Conservation (phyloP, 2,888 invertebrate genomes). For the Melanotus villosus region DNA sequence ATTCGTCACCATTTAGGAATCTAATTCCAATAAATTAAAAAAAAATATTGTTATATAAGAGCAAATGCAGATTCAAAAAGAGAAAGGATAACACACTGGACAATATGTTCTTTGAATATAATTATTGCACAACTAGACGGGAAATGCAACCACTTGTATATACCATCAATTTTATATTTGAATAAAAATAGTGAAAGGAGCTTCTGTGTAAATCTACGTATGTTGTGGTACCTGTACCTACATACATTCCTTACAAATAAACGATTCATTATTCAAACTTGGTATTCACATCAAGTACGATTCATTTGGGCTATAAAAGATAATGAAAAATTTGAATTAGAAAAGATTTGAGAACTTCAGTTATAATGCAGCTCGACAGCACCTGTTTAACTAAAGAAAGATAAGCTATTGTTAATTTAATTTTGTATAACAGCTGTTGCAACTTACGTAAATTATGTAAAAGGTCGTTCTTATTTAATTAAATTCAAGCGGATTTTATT, state of each 20-base stretch:
- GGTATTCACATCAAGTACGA: background rate
- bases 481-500: too few relatives aligned
- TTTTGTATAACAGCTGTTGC: background rate
- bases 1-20: too few relatives aligned
- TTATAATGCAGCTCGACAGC: background rate
- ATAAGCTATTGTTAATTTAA: background rate
- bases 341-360: background rate
- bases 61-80: too few relatives aligned
- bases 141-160: background rate
- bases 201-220: background rate
- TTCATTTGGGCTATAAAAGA: background rate
- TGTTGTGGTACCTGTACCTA: too few relatives aligned
- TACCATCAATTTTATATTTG: too few relatives aligned
- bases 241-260: too few relatives aligned
- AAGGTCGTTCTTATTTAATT: too few relatives aligned
- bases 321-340: constrained; percentile 3
- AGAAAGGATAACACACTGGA: background rate
- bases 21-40: too few relatives aligned
- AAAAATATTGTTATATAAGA: too few relatives aligned
- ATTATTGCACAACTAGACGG: constrained; percentile 3
- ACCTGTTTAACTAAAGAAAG: background rate
- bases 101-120: constrained; percentile 6
- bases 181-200: background rate
- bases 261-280: too few relatives aligned
- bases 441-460: background rate